Base-by-base conservation (phyloP, 1,140 invertebrate genomes). In the Coptotermes formosanus region DNA sequence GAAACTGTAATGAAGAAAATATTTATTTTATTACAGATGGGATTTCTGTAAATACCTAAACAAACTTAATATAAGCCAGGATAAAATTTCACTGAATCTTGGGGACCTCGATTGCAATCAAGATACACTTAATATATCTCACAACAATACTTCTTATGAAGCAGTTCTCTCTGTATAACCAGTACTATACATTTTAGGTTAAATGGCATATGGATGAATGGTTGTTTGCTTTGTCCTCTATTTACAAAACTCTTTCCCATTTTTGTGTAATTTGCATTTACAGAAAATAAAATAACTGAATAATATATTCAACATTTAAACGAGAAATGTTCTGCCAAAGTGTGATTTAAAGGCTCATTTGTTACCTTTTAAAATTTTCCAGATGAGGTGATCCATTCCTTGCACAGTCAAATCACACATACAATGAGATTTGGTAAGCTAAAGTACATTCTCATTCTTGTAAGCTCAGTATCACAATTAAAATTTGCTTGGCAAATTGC, bases 391-490 rank as follows among this genome's bases (percentile, higher is more conserved):
- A 84, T 52, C 83, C 19, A 48, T 30, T 83, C 83, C 48, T 25
- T 48, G 48, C 43, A 48, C 23, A 83, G n/a, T 48, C 52, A 45
- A 83, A 52, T 32, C 83, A 84, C 52, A 32, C 83, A 59, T n/a
- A 55, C n/a, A 21, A 45, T 52, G 44, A 84, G n/a, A 32, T 82
- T 52, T 52, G n/a, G n/a, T 84, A 30, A 52, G 52, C 52, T 4
- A 52, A 45, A 84, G 83, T 84, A 52, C 52, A 52, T 84, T 52
- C 52, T 84, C 44, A 84, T 84, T n/a, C 48, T 55, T 38, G 45
- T 86, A 86, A 86, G 85, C 85, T 86, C 85, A 45, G 75, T 86
- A 86, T 86, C 85, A 86, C 85, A 86, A 48, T 86, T 48, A 86
- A 86, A 82, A 75, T 86, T 86, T 86, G 38, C 75, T 48, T 86